A percentile compares a stretch with the other conserved stretches of the same genome.
These are phyloP conservation scores for Tyria jacobaeae DNA, from an alignment of 2,888 invertebrate genomes.

Conservation along the genomic window DNA sequence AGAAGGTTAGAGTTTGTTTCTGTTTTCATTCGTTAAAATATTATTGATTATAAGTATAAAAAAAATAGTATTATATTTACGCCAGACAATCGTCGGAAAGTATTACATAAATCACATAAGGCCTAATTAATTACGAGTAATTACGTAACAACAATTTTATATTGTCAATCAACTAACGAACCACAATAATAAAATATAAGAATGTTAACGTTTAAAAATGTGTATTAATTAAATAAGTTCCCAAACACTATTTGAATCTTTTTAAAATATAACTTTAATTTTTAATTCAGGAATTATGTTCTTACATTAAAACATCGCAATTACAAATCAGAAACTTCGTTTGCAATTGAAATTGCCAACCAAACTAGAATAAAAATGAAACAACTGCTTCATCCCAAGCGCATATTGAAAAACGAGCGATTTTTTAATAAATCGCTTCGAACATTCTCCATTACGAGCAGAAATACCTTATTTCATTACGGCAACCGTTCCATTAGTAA, in stretches of 20 bases:
- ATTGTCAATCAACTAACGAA: too few relatives aligned
- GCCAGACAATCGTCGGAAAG: too few relatives aligned
- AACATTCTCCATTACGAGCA: conserved; percentile 72
- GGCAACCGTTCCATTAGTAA: conserved; percentile 80
- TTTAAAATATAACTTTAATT: not conserved
- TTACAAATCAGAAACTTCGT: conserved; percentile 15
- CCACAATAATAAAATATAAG: too few relatives aligned
- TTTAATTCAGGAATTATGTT: not conserved
- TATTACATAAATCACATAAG: too few relatives aligned
- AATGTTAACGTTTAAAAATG: too few relatives aligned
- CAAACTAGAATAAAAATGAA: conserved; percentile 40
- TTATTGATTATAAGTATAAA: not conserved
- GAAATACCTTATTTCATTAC: conserved; percentile 84
- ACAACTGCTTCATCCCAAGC: conserved; percentile 41
- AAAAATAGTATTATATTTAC: too few relatives aligned
- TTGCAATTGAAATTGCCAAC: conserved; percentile 24
- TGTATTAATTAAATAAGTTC: too few relatives aligned
- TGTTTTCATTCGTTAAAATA: not conserved
- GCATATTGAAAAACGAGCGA: conserved; percentile 78
- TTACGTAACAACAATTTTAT: too few relatives aligned
- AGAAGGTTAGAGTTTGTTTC: conserved; percentile 13
- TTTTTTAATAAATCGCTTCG: conserved; percentile 76
- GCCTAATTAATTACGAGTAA: too few relatives aligned
- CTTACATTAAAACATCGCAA: conserved; percentile 1
- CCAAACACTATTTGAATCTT: not conserved